Conservation (phyloP, 1,140 invertebrate genomes). For the Drosophila chauvacae region DNA sequence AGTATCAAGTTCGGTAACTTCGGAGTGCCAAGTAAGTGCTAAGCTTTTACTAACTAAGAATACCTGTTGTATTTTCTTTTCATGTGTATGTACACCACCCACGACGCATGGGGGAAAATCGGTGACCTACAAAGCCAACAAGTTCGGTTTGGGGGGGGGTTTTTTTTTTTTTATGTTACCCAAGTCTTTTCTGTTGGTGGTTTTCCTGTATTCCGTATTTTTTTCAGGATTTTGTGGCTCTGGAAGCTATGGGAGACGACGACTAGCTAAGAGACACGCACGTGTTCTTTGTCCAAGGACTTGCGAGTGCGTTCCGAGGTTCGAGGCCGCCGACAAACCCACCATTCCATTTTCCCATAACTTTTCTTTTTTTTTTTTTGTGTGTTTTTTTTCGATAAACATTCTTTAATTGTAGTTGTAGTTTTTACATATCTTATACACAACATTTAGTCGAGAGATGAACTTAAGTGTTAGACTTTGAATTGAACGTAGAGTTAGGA, state of each 20-base stretch:
- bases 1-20: background rate
- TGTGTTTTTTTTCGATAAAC: constrained; percentile 33
- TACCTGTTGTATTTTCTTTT: constrained; percentile 12
- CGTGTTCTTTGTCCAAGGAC: constrained; percentile 38
- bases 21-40: background rate
- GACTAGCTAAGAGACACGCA: constrained; percentile 31
- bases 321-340: constrained; percentile 10
- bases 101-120: constrained; percentile 33
- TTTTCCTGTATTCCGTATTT: background rate
- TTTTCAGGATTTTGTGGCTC: constrained; percentile 5
- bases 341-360: background rate
- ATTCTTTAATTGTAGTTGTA: constrained; percentile 43
- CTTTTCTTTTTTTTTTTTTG: background rate
- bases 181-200: constrained; percentile 5
- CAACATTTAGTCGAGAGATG: constrained; percentile 51
- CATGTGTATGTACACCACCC: constrained; percentile 5
- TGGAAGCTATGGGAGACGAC: constrained; percentile 27
- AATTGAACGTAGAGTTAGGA: constrained; percentile 54
- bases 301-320: constrained; percentile 8
- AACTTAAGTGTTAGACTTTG: constrained; percentile 47
- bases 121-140: constrained; percentile 70
- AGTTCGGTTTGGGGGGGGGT: constrained; percentile 23
- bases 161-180: background rate
- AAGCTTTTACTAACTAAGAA: background rate
- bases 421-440: constrained; percentile 49